A percentile compares a stretch with the other conserved stretches of the same genome.
These are phyloP conservation scores for Meghimatium bilineatum DNA, from an alignment of 2,888 invertebrate genomes.

Conservation along the genomic window DNA sequence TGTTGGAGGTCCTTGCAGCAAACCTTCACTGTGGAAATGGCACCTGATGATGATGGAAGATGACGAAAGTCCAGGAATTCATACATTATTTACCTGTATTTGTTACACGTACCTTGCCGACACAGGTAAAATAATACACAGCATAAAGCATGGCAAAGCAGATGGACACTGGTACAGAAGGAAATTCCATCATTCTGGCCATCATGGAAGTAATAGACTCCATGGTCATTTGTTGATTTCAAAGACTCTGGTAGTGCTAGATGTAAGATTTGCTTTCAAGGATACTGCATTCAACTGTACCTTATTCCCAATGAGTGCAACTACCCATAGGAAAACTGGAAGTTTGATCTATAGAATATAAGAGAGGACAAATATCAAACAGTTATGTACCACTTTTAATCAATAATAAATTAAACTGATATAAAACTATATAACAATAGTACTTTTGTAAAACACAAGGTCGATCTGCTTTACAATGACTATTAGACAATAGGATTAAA, in stretches of 20 bases:
- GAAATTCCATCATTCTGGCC: neutral
- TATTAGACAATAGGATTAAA: no score
- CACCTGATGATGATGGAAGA: neutral
- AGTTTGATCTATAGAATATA: neutral
- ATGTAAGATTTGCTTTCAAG: neutral
- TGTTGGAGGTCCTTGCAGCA: no score
- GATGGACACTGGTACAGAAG: neutral
- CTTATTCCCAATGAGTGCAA: neutral
- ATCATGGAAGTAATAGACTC: neutral
- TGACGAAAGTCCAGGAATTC: neutral
- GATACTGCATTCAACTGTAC: neutral
- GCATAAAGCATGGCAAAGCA: constrained; percentile 42
- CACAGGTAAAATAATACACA: constrained; percentile 40
- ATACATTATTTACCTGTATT: neutral
- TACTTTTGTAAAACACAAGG: no score
- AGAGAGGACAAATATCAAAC: neutral
- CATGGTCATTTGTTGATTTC: neutral
- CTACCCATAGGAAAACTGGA: neutral
- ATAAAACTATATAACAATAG: no score
- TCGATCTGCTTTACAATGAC: no score
- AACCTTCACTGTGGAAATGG: neutral
- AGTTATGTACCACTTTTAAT: neutral
- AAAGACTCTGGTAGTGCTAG: neutral
- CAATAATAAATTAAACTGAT: no score
- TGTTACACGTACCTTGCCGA: constrained; percentile 40